phyloP scores from a whole-genome alignment of 1,140 invertebrate genomes.

The Aphaenogaster ashmeadi region DNA sequence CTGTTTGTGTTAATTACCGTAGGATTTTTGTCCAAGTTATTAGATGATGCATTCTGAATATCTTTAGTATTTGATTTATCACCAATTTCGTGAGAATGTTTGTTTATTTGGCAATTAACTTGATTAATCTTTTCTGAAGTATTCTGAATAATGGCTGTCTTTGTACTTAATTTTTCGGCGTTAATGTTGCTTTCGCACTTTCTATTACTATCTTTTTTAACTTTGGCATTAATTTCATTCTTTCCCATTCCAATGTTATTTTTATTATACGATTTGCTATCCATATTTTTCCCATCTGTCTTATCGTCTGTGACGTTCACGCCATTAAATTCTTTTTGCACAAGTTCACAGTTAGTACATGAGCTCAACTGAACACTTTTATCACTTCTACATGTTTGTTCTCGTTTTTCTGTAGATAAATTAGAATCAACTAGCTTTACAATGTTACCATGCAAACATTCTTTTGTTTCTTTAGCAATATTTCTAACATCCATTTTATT shows the following conservation, averaged over 20 bases:
- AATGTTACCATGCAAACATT: conserved; percentile 35
- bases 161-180: conserved; percentile 59
- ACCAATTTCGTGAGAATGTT: conserved; percentile 72
- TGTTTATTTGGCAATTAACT: conserved; percentile 76
- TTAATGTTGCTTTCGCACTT: conserved; percentile 63
- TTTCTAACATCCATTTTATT: conserved; percentile 62
- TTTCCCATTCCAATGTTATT: conserved; percentile 77
- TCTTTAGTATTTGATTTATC: conserved; percentile 80
- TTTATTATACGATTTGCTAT: conserved; percentile 65
- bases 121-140: conserved; percentile 63
- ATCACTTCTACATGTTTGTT: conserved; percentile 64
- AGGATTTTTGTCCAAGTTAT: conserved; percentile 60
- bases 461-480: conserved; percentile 60
- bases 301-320: conserved; percentile 57
- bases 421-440: conserved; percentile 69
- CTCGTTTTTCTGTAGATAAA: conserved; percentile 65
- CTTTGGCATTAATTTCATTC: conserved; percentile 81
- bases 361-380: conserved; percentile 75
- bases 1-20: conserved; percentile 51
- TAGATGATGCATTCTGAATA: conserved; percentile 68
- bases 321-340: conserved; percentile 79
- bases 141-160: conserved; percentile 54
- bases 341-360: conserved; percentile 61
- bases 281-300: conserved; percentile 44
- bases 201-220: conserved; percentile 73